Conservation (phyloP, 2,113 vertebrate genomes). For the Silurus glanis region DNA sequence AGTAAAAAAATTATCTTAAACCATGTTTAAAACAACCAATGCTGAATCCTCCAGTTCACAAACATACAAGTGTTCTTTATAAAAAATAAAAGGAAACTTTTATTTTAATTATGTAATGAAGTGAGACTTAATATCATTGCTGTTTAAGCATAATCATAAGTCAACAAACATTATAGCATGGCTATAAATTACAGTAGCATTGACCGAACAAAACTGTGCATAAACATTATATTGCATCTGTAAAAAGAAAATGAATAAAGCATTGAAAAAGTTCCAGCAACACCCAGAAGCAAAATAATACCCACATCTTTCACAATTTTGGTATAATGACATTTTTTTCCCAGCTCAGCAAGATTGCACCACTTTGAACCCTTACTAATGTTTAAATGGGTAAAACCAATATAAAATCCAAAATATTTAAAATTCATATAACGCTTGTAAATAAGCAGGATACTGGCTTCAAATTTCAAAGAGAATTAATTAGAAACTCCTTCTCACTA, state of each 20-base stretch:
- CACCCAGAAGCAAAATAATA: too few species aligned
- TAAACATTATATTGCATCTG: too few species aligned
- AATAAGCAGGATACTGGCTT: neutral
- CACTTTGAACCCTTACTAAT: too few species aligned
- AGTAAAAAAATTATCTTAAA: neutral
- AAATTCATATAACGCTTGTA: neutral
- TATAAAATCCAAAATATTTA: neutral
- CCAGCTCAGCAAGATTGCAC: too few species aligned
- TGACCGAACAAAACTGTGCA: too few species aligned
- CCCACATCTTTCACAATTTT: too few species aligned
- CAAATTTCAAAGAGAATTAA: neutral
- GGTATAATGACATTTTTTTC: too few species aligned
- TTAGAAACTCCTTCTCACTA: neutral
- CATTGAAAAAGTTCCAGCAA: too few species aligned
- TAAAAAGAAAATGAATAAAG: too few species aligned
- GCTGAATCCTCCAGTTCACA: neutral
- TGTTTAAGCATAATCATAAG: neutral
- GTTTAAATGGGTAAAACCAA: neutral
- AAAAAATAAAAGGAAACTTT: neutral
- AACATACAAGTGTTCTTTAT: neutral
- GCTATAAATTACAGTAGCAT: too few species aligned
- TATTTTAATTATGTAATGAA: neutral
- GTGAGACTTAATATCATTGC: neutral
- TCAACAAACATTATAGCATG: too few species aligned
- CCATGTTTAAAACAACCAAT: neutral